Evolutionary conservation across 2,113 vertebrate genomes (phyloP), one percentile per base, ranked within the genome.

Genomic region (Equus przewalskii): DNA sequence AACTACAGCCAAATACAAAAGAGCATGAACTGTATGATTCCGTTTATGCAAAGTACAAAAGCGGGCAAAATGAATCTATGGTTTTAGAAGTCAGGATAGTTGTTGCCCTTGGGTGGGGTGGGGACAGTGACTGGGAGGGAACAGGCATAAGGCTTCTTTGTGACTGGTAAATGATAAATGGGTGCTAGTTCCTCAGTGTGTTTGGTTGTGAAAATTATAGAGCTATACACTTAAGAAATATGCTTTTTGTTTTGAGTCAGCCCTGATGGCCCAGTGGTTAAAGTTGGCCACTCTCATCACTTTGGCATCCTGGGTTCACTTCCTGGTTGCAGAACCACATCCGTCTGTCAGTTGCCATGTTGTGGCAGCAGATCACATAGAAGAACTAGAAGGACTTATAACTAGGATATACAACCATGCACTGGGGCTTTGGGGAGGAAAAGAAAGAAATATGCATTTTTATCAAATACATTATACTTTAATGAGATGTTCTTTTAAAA

Each of bases 121-220:
- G 33, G 15, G 46, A 33, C 46, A 72, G 46, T 89, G 56, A 21
- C 67, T 78, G 21, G 1, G 33, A 96, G 41, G n/a, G 28, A 69
- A 16, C 46, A 67, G 56, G 36, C 26, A n/a, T 36, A 58, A 90
- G 92, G 36, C 28, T 49, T 94, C 62, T 64, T 62, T 51, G 16
- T 7, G 16, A 18, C 49, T 54, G 67, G 30, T 33, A 76, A 72
- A n/a, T 51, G 41, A 15, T 72, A 82, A 91, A 82, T 67, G 36
- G 51, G 28, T 75, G 30, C 19, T 76, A 58, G 49, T 89, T 79
- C 72, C 70, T 79, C 46, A 1, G 15, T 89, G 30, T 92, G 24
- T 95, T 89, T 85, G 41, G 7, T 46, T 96, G 26, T 85, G 36
- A 94, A 96, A 96, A 78, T 75, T 65, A 81, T 30, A 70, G n/a